These are phyloP conservation scores for Machaerirhynchus nigripectus DNA, from an alignment of 2,113 vertebrate species.

Conservation along the genomic window DNA sequence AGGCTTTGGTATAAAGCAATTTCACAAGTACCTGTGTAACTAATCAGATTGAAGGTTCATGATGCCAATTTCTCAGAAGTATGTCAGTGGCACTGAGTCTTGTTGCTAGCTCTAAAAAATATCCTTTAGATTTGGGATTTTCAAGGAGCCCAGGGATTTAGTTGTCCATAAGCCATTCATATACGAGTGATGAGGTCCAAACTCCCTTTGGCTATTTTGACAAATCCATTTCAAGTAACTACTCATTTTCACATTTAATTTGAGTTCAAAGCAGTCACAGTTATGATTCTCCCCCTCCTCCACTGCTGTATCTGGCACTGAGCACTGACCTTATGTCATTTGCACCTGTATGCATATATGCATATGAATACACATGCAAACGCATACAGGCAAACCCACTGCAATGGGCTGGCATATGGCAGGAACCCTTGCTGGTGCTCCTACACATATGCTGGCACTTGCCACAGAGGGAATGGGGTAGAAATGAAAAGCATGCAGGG, in stretches of 20 bases:
- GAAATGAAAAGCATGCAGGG: background rate
- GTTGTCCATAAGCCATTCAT: slow-evolving; percentile 34
- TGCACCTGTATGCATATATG: slow-evolving; percentile 33
- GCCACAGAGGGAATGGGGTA: background rate
- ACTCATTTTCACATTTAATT: slow-evolving; percentile 56
- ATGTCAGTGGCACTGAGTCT: background rate
- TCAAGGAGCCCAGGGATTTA: slow-evolving; percentile 34
- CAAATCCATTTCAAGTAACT: slow-evolving; percentile 51
- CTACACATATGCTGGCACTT: background rate
- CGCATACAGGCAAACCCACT: background rate
- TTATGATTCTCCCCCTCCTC: slow-evolving; percentile 9
- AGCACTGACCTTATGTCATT: slow-evolving; percentile 47
- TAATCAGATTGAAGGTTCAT: background rate
- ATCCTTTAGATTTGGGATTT: slow-evolving; percentile 44
- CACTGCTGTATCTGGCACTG: slow-evolving; percentile 34
- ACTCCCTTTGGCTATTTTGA: slow-evolving; percentile 52
- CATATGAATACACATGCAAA: slow-evolving; percentile 15
- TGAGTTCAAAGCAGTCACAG: slow-evolving; percentile 57
- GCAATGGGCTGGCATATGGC: slow-evolving; percentile 23
- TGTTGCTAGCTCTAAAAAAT: background rate
- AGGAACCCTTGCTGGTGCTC: background rate
- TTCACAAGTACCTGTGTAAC: slow-evolving; percentile 47
- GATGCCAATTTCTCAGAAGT: background rate
- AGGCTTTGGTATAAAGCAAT: slow-evolving; percentile 33
- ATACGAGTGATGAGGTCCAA: background rate